These are phyloP conservation scores for Labeo rohita DNA, from an alignment of 2,113 vertebrate genomes.

Conservation along the genomic window DNA sequence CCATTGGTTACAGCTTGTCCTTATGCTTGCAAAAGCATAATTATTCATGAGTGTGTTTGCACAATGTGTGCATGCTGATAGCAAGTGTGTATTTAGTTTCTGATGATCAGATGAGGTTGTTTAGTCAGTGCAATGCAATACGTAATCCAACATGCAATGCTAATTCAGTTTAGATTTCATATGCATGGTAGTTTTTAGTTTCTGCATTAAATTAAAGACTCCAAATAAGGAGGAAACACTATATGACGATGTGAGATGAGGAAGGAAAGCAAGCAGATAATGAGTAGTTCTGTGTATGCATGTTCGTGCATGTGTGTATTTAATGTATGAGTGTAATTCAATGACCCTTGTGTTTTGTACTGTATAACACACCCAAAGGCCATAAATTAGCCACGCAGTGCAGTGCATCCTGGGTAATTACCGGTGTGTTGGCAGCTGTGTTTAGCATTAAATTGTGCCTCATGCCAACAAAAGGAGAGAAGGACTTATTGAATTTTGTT, in stretches of 20 bases:
- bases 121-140: neutral
- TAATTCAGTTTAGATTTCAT: neutral
- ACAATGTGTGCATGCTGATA: neutral
- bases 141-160: neutral
- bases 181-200: neutral
- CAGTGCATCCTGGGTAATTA: slow-evolving; percentile 52
- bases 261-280: neutral
- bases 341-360: neutral
- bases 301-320: neutral
- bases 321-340: slow-evolving; percentile 18
- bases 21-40: neutral
- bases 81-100: neutral
- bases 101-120: neutral
- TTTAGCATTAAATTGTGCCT: slow-evolving; percentile 4
- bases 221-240: neutral
- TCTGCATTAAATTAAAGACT: neutral
- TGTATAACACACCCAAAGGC: slow-evolving; percentile 28
- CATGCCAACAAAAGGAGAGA: neutral
- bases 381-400: slow-evolving; percentile 8
- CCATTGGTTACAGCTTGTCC: neutral
- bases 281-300: slow-evolving; percentile 2
- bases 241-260: neutral
- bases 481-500: neutral
- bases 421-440: slow-evolving; percentile 25
- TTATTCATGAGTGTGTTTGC: neutral